Conservation (phyloP, 2,888 invertebrate species). For the Chymomyza fuscimana region DNA sequence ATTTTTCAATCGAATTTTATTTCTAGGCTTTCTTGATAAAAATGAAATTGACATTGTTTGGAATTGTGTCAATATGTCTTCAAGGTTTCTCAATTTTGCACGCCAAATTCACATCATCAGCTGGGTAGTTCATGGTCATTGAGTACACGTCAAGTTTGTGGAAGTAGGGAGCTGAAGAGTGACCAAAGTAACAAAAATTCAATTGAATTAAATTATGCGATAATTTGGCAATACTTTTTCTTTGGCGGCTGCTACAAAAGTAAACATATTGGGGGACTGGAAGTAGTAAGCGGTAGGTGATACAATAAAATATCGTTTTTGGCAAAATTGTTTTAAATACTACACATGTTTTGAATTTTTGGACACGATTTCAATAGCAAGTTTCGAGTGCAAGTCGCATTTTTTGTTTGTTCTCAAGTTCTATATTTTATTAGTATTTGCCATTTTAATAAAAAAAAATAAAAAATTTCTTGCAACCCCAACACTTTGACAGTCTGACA, state of each 20-base stretch:
- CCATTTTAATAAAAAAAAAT: constrained; percentile 24
- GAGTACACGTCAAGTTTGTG: constrained; percentile 37
- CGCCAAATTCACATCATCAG: constrained; percentile 61
- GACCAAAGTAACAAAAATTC: constrained; percentile 45
- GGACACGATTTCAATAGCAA: constrained; percentile 44
- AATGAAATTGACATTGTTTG: constrained; percentile 6
- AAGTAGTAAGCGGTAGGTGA: constrained; percentile 38
- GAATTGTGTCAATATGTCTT: constrained; percentile 40
- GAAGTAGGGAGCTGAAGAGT: constrained; percentile 45
- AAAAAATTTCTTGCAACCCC: constrained; percentile 38
- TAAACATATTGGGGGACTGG: background rate
- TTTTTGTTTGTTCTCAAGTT: constrained; percentile 22
- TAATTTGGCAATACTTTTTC: constrained; percentile 39
- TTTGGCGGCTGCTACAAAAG: constrained; percentile 58
- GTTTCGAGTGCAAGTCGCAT: constrained; percentile 48
- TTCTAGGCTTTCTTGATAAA: background rate
- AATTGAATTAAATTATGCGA: constrained; percentile 63
- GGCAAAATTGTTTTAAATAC: constrained; percentile 57
- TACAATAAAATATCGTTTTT: constrained; percentile 46
- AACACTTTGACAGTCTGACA: constrained; percentile 39
- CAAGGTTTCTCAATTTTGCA: constrained; percentile 56
- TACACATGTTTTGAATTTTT: constrained; percentile 30
- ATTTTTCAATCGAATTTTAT: constrained; percentile 23
- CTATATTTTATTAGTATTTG: constrained; percentile 20
- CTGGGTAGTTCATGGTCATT: constrained; percentile 22